A percentile compares a stretch with the other conserved stretches of the same genome.
Conservation (phyloP, 2,113 vertebrate genomes). For the Daubentonia madagascariensis region DNA sequence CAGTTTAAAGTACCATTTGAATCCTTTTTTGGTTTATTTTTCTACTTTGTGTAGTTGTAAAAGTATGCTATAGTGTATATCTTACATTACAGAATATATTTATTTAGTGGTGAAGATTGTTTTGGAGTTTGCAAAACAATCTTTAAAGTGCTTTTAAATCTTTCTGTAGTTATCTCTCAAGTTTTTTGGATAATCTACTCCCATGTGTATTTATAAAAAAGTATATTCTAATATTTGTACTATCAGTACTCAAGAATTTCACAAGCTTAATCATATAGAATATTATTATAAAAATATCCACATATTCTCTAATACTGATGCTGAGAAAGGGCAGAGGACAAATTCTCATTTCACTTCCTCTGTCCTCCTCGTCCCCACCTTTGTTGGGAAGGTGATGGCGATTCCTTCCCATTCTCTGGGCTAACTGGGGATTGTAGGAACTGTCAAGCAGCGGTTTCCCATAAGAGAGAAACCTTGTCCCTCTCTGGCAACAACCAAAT, state of each 20-base stretch:
- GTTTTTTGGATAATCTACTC: neutral
- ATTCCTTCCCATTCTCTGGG: neutral
- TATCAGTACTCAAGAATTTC: neutral
- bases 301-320: neutral
- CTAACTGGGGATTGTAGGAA: neutral
- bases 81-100: neutral
- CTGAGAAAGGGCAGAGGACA: neutral
- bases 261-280: neutral
- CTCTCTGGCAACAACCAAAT: neutral
- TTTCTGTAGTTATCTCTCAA: neutral
- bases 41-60: neutral
- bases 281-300: neutral
- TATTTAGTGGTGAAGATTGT: neutral
- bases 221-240: neutral
- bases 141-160: neutral
- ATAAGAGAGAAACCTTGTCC: neutral
- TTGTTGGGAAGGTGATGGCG: neutral
- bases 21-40: neutral
- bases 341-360: neutral
- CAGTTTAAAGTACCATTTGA: neutral
- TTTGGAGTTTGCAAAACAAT: neutral
- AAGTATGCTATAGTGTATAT: neutral
- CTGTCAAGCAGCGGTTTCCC: neutral
- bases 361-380: neutral
- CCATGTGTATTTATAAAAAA: neutral